Conservation (phyloP, 2,888 invertebrate genomes). For the Volucella inanis region DNA sequence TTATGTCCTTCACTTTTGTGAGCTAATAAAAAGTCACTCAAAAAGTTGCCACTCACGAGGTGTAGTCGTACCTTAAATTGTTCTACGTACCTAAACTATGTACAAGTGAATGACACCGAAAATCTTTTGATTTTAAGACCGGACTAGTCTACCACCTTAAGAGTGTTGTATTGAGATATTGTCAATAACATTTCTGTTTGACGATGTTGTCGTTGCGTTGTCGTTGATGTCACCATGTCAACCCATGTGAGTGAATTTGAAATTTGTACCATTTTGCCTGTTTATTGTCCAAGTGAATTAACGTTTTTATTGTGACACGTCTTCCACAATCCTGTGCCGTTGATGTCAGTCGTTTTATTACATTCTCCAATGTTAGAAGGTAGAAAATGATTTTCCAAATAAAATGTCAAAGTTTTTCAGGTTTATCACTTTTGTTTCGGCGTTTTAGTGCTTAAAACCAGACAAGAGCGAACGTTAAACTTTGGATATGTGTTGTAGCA, state of each 20-base stretch:
- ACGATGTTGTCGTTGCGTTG: neutral
- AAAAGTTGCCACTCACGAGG: conserved; percentile 10
- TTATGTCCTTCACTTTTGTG: conserved; percentile 51
- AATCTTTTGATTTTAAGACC: conserved; percentile 52
- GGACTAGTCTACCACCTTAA: neutral
- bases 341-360: conserved; percentile 55
- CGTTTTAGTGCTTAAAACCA: conserved; percentile 37
- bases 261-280: conserved; percentile 53
- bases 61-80: conserved; percentile 5
- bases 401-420: conserved; percentile 67
- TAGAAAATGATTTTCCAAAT: conserved; percentile 63
- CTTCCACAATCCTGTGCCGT: conserved; percentile 27
- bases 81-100: conserved; percentile 30
- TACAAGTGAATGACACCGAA: conserved; percentile 33
- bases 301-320: conserved; percentile 66
- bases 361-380: conserved; percentile 42
- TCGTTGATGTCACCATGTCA: conserved; percentile 22
- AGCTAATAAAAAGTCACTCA: conserved; percentile 65
- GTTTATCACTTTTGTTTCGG: conserved; percentile 60
- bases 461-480: neutral
- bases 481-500: conserved; percentile 6
- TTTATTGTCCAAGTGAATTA: conserved; percentile 41
- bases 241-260: conserved; percentile 52
- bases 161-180: conserved; percentile 20
- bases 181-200: conserved; percentile 42